Conservation (phyloP, 2,888 invertebrate species). For the Agrochola lota region DNA sequence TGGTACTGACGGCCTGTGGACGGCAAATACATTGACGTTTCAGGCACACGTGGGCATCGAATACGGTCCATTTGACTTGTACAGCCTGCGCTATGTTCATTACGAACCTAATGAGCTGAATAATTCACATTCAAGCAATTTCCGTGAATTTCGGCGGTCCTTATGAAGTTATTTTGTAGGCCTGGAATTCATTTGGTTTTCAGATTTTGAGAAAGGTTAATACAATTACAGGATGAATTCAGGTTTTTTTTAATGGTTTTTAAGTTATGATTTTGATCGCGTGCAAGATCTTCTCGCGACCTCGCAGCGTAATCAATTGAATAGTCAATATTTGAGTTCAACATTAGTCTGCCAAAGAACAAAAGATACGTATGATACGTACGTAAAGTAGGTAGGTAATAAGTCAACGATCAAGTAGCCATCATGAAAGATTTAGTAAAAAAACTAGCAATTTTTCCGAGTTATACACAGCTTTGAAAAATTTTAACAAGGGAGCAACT, state of each 20-base stretch:
- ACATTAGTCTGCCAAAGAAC: background rate
- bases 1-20: slow-evolving; percentile 9
- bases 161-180: slow-evolving; percentile 1
- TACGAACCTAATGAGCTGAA: slow-evolving; percentile 35
- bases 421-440: background rate
- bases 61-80: slow-evolving; percentile 15
- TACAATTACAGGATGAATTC: background rate
- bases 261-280: background rate
- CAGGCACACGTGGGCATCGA: background rate
- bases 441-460: background rate
- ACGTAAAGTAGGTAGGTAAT: no score
- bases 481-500: background rate
- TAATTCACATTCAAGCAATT: slow-evolving; percentile 16
- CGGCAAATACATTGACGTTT: slow-evolving; percentile 22
- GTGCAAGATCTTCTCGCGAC: background rate
- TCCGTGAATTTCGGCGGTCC: background rate
- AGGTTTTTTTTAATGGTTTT: background rate
- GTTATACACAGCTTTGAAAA: background rate
- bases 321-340: background rate
- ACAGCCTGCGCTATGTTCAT: slow-evolving; percentile 12
- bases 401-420: background rate
- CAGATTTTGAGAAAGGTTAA: background rate
- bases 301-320: background rate
- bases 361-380: background rate
- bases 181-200: slow-evolving; percentile 1